These are phyloP conservation scores for Eulemur mongoz DNA, from an alignment of 2,797 vertebrate species.

Conservation along the genomic window DNA sequence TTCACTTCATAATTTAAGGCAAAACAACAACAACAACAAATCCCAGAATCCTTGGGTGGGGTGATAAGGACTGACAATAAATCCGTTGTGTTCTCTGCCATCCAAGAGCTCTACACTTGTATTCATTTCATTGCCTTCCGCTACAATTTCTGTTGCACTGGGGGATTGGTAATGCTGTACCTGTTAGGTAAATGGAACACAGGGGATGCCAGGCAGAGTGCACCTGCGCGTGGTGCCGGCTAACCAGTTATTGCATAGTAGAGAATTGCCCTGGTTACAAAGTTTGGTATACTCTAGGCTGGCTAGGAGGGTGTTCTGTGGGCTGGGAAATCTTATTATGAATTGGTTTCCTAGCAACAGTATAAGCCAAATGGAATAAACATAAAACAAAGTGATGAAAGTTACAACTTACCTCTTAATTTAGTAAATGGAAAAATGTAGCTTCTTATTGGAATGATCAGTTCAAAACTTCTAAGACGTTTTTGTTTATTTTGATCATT, in stretches of 20 bases:
- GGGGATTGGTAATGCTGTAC: not conserved
- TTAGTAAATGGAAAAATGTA: constrained; percentile 56
- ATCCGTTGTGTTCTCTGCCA: not conserved
- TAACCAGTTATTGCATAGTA: not conserved
- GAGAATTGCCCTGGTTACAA: not conserved
- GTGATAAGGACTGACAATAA: not conserved
- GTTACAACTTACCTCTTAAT: constrained; percentile 42
- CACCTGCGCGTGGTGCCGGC: not conserved
- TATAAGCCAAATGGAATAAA: constrained; percentile 61
- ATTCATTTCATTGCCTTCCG: not conserved
- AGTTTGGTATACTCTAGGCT: constrained; percentile 6
- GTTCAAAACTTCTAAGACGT: not conserved
- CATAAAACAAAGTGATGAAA: constrained; percentile 66
- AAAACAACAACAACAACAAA: not conserved
- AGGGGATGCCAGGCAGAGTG: not conserved
- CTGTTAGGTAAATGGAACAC: not conserved
- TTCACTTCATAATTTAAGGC: not conserved
- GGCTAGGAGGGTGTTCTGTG: constrained; percentile 31
- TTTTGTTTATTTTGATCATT: constrained; percentile 12
- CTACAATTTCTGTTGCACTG: not conserved
- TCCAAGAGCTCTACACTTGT: not conserved
- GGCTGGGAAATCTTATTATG: constrained; percentile 41
- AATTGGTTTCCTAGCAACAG: constrained; percentile 62
- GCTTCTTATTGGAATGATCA: not conserved
- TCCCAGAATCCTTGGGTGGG: not conserved